These are phyloP conservation scores for Lacerta bilineata DNA, from an alignment of 2,797 vertebrate species.

Conservation along the genomic window DNA sequence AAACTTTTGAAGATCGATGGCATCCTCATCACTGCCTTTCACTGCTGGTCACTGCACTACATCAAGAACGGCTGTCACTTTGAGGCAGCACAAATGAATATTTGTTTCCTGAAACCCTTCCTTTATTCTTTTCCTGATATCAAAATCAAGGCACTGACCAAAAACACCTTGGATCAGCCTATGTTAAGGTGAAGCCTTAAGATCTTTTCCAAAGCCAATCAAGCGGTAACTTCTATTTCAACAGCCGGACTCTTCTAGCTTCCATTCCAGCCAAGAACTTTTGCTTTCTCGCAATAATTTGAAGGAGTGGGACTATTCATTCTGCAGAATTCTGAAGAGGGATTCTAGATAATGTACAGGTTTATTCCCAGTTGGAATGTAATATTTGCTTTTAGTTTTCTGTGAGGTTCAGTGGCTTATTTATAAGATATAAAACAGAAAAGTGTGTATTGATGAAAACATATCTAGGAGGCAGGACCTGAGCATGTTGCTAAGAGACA, in stretches of 20 bases:
- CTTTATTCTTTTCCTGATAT: slow-evolving; percentile 98
- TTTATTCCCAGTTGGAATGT: slow-evolving; percentile 79
- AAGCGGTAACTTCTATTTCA: slow-evolving; percentile 92
- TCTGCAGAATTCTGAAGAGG: slow-evolving; percentile 60
- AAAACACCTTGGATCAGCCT: slow-evolving; percentile 84
- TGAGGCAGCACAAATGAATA: slow-evolving; percentile 89
- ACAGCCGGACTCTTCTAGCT: slow-evolving; percentile 97
- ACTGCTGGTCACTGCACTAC: slow-evolving; percentile 97
- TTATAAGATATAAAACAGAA: slow-evolving; percentile 75
- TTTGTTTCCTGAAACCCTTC: slow-evolving; percentile 97
- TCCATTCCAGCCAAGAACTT: slow-evolving; percentile 91
- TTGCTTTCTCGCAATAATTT: slow-evolving; percentile 40
- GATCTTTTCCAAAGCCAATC: slow-evolving; percentile 92
- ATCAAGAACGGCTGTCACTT: slow-evolving; percentile 84
- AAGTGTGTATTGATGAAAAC: slow-evolving; percentile 70
- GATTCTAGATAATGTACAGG: slow-evolving; percentile 79
- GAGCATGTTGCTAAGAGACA: slow-evolving; percentile 77
- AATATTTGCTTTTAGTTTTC: slow-evolving; percentile 77
- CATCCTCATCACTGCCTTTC: slow-evolving; percentile 94
- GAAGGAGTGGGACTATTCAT: slow-evolving; percentile 61
- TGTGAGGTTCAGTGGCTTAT: slow-evolving; percentile 81
- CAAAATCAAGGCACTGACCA: slow-evolving; percentile 94
- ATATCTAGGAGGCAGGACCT: slow-evolving; percentile 81
- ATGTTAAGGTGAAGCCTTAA: slow-evolving; percentile 91
- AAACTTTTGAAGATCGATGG: slow-evolving; percentile 95